Percentiles rank a stretch among this genome's conserved stretches.
Conservation (phyloP, 2,797 vertebrate species). For the Myioborus miniatus region DNA sequence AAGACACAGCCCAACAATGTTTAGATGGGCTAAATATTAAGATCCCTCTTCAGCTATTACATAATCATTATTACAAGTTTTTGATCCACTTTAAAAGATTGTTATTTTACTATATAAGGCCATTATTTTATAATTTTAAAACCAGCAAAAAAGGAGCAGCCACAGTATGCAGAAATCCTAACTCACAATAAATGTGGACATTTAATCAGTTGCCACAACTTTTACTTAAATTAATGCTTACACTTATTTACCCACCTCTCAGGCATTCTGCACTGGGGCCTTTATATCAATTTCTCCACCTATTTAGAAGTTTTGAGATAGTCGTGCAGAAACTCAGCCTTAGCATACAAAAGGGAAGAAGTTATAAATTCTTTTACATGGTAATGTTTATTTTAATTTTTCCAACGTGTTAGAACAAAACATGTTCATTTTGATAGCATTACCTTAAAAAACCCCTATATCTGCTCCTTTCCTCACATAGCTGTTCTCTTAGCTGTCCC, state of each 20-base stretch:
- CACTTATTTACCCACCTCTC: background rate
- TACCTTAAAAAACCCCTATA: fast-evolving
- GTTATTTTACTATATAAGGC: background rate
- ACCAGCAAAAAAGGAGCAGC: background rate
- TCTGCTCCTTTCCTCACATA: background rate
- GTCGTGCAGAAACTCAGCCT: background rate
- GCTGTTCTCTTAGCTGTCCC: background rate
- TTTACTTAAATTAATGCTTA: background rate
- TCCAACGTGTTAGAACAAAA: background rate
- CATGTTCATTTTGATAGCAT: background rate
- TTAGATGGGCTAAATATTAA: background rate
- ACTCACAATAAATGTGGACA: background rate
- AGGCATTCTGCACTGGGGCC: background rate
- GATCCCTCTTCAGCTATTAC: background rate
- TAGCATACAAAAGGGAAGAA: background rate
- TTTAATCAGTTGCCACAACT: background rate
- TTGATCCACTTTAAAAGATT: background rate
- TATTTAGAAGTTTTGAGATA: background rate
- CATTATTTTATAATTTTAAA: fast-evolving
- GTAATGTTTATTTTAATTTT: background rate
- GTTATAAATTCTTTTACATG: background rate
- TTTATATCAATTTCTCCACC: background rate
- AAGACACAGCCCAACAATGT: background rate
- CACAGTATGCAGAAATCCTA: background rate
- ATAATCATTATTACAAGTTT: background rate